Base-by-base conservation (phyloP, 1,140 invertebrate genomes). In the Drusus annulatus region DNA sequence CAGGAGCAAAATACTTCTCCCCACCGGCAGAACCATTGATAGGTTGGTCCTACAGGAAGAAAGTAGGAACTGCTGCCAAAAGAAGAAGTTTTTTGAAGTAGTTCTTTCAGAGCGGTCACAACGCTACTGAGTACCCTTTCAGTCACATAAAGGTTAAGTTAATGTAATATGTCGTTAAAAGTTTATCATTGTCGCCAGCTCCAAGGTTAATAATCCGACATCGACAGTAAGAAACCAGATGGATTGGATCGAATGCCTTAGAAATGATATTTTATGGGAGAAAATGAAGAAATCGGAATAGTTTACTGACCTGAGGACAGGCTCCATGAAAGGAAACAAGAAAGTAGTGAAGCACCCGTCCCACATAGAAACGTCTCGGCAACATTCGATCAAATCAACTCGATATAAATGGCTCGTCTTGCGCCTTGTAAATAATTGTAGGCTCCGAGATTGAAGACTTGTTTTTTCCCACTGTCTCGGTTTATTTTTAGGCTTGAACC, bases 251-350 rank as follows among this genome's bases (percentile, higher is more conserved):
- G 17, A 19, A 23, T 17, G 56, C 3, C 10, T 21, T 21, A 60
- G 23, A 60, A 58, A 60, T 60, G 56, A 15, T 60, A 60, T 23
- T 60, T 19, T 23, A 17, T 13, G 31, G 17, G 63, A 68, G 63
- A 68, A 68, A 68, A 45, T 8, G 16, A 68, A 68, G 63, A 68
- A 68, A 45, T 36, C 62, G 25, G 63, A 36, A 31, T 68, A 68
- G 63, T 68, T 68, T 68, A 68, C 63, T 68, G 28, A 68, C 63
- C 63, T 68, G 28, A 8, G 50, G 28, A 19, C 63, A 10, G n/a
- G 16, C 23, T 25, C 63, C 63, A 68, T 68, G 31, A 68, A 68
- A 17, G 63, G 63, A 16, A 68, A 68, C 63, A 50, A 19, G 63
- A 68, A 68, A 68, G 28, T 68, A 36, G 19, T 60, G 23, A 45